phyloP scores from a whole-genome alignment of 2,888 invertebrate species.

The Lampropteryx suffumata region DNA sequence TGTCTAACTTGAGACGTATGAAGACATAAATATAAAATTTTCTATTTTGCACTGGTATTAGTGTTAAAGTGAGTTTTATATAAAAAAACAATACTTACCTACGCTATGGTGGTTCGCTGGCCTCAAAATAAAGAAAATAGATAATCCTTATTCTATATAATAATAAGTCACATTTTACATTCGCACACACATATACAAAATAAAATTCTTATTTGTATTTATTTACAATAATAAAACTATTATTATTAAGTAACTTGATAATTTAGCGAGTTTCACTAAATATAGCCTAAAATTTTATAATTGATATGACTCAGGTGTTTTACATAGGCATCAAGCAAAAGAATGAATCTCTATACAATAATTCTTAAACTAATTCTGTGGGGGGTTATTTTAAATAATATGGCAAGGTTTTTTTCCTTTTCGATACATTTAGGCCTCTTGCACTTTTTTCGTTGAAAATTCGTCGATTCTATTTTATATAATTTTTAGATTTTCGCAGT shows the following conservation, averaged over 20 bases:
- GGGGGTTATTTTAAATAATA: slow-evolving; percentile 25
- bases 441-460: slow-evolving; percentile 48
- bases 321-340: slow-evolving; percentile 55
- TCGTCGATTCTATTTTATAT: slow-evolving; percentile 36
- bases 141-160: slow-evolving; percentile 53
- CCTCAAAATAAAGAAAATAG: slow-evolving; percentile 36
- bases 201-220: slow-evolving; percentile 46
- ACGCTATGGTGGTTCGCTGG: slow-evolving; percentile 19
- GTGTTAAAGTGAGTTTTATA: slow-evolving; percentile 9
- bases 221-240: slow-evolving; percentile 53
- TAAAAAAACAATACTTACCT: too few species aligned
- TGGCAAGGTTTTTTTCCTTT: slow-evolving; percentile 38
- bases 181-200: slow-evolving; percentile 78
- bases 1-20: slow-evolving; percentile 1
- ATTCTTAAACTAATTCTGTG: slow-evolving; percentile 30
- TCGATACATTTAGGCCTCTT: slow-evolving; percentile 59
- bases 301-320: slow-evolving; percentile 76
- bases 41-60: slow-evolving; percentile 7
- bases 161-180: slow-evolving; percentile 72
- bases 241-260: slow-evolving; percentile 44
- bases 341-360: slow-evolving; percentile 45
- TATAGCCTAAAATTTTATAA: slow-evolving; percentile 62
- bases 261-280: slow-evolving; percentile 61
- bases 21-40: slow-evolving; percentile 3
- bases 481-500: slow-evolving; percentile 28